Conservation (phyloP, 1,140 invertebrate species). For the Adoxophyes honmai region DNA sequence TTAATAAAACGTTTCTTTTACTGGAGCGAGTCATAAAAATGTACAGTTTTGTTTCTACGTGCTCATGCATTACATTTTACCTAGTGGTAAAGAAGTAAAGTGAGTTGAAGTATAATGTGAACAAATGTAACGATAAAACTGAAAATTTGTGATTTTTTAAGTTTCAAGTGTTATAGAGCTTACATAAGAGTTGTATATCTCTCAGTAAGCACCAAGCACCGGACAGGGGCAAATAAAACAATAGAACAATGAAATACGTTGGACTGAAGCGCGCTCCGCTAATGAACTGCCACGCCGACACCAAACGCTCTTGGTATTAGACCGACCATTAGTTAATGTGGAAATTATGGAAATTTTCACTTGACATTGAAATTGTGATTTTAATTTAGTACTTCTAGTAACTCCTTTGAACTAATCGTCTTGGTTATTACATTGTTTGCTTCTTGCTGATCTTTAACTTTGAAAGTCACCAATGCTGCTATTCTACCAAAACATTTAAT, state of each 20-base stretch:
- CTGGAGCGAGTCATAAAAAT: constrained; percentile 48
- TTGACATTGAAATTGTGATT: neutral
- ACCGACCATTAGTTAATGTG: constrained; percentile 25
- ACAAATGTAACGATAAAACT: neutral
- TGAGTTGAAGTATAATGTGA: no score
- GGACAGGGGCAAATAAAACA: constrained; percentile 44
- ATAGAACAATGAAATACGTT: constrained; percentile 49
- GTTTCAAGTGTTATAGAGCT: constrained; percentile 23
- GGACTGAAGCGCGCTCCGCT: constrained; percentile 35
- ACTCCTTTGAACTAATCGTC: neutral
- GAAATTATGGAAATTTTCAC: constrained; percentile 17
- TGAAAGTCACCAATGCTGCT: no score
- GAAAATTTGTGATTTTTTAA: constrained; percentile 20
- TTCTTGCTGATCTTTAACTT: no score
- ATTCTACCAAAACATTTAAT: no score
- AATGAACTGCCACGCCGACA: constrained; percentile 36
- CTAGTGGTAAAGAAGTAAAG: no score
- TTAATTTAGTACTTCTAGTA: neutral
- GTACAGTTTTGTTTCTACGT: constrained; percentile 48
- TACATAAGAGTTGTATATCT: constrained; percentile 34
- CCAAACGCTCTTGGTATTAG: constrained; percentile 32
- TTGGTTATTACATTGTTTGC: no score
- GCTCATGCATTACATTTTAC: constrained; percentile 22
- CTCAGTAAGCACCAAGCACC: constrained; percentile 33
- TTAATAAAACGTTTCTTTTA: constrained; percentile 56